Base-by-base conservation (phyloP, 2,888 invertebrate species). In the Conops quadrifasciatus region DNA sequence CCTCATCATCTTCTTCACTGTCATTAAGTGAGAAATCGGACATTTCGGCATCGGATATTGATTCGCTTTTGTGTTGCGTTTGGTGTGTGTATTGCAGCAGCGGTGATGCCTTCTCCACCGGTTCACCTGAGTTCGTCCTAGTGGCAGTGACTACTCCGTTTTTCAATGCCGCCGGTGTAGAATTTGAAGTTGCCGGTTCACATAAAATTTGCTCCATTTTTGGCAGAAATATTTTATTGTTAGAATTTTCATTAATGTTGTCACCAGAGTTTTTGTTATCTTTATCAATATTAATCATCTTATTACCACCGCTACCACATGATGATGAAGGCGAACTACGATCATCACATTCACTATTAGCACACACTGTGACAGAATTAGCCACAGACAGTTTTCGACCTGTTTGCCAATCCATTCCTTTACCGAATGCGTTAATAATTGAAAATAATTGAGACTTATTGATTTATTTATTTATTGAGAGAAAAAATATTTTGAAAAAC, bases 21-120 rank as follows among this genome's bases (percentile, higher is more conserved):
- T 94, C 94, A 21, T 91, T 91, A 0, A 93, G 87, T 45, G 93
- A 94, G 77, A 93, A 90, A 77, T 94, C 94, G 66, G 86, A 85
- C 4, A 86, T 70, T 72, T 86, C 85, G 1, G 80, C 85, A 70
- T 85, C 85, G 2, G 86, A 86, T n/a, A 84, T 79, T 51, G 82
- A 84, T 67, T 85, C 85, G 2, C 81, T 79, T 70, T 84, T 84
- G 15, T 80, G 78, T 73, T 83, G 81, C 49, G 26, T 2, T 58
- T 58, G 26, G 28, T 79, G 68, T 72, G 79, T 79, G 24, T 30
- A 21, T 59, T 67, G 62, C 0, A 62, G 28, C 51, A 62, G 59
- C 15, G 69, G 73, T 19, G 24, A 56, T 47, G 75, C 71, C 47
- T 77, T 68, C 9, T 75, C 75, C 11, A 74, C 73, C 1, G 43